phyloP scores from a whole-genome alignment of 2,113 vertebrate genomes.

The Oceanites oceanicus region DNA sequence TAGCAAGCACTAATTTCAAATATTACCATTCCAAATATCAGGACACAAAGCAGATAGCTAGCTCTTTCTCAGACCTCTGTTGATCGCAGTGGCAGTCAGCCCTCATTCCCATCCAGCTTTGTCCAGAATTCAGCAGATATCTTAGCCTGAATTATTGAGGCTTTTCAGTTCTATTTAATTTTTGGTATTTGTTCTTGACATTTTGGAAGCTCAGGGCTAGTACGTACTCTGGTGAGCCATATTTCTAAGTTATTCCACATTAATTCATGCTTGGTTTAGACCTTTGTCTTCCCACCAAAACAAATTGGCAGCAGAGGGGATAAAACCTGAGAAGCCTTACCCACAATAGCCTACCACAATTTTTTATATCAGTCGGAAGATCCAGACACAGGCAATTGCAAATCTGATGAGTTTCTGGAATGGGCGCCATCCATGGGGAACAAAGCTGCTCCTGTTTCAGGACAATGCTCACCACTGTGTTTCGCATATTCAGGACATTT shows the following conservation, averaged over 20 bases:
- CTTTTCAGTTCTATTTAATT: not conserved
- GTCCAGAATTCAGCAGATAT: not conserved
- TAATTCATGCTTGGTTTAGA: not conserved
- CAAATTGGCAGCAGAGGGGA: not conserved
- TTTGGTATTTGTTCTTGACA: not conserved
- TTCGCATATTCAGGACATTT: not conserved
- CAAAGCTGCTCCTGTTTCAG: not conserved
- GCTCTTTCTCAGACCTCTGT: not conserved
- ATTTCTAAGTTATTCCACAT: not conserved
- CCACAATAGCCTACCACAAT: not conserved
- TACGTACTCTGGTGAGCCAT: not conserved
- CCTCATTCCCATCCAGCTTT: not conserved
- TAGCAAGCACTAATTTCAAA: not conserved
- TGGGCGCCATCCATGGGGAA: not conserved
- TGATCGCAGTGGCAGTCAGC: not conserved
- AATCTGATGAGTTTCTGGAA: not conserved
- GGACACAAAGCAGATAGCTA: not conserved
- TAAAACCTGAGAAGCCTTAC: not conserved
- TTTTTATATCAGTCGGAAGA: not conserved
- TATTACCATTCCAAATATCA: not conserved
- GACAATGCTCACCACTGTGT: not conserved
- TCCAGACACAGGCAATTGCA: not conserved
- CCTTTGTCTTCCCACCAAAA: not conserved
- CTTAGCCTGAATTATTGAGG: not conserved
- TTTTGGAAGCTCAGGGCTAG: not conserved